Percentiles rank a stretch among this genome's conserved stretches.
phyloP scores from a whole-genome alignment of 2,113 vertebrate species.

The Oncorhynchus nerka region DNA sequence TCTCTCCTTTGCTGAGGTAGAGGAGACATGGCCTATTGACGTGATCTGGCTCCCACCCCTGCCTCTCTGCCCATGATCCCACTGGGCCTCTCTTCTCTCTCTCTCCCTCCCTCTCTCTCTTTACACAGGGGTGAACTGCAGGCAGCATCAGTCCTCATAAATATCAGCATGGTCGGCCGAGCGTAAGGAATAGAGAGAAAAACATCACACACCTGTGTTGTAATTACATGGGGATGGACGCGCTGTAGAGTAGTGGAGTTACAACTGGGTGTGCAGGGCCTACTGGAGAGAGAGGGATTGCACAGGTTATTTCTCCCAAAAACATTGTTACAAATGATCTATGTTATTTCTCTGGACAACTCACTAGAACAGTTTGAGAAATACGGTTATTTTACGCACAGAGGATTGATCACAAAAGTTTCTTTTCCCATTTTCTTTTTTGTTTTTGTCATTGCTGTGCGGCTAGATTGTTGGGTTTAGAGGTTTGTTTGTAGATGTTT shows the following conservation, averaged over 20 bases:
- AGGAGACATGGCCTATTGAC: neutral
- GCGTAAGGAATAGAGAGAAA: conserved; percentile 18
- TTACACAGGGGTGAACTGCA: neutral
- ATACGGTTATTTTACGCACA: too few species aligned
- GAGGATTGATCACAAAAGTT: too few species aligned
- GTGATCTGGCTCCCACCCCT: conserved; percentile 4
- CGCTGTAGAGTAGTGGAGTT: neutral
- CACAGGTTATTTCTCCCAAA: too few species aligned
- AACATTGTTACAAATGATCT: too few species aligned
- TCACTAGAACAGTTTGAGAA: too few species aligned
- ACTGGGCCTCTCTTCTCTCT: neutral
- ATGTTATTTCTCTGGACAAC: too few species aligned
- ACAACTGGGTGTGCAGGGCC: neutral
- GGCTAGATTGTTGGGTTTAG: too few species aligned
- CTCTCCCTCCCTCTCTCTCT: too few species aligned
- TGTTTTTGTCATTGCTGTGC: too few species aligned
- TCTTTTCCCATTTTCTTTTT: too few species aligned
- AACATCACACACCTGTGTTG: conserved; percentile 5
- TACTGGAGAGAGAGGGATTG: neutral
- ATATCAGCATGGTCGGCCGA: conserved; percentile 2
- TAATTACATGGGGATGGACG: neutral
- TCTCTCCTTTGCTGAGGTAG: neutral
- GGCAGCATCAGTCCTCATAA: conserved; percentile 4
- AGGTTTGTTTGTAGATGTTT: too few species aligned
- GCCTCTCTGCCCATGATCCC: conserved; percentile 4